Percentiles rank a stretch among this genome's conserved stretches.
phyloP scores from a whole-genome alignment of 2,888 invertebrate species.

The Bombylius major region DNA sequence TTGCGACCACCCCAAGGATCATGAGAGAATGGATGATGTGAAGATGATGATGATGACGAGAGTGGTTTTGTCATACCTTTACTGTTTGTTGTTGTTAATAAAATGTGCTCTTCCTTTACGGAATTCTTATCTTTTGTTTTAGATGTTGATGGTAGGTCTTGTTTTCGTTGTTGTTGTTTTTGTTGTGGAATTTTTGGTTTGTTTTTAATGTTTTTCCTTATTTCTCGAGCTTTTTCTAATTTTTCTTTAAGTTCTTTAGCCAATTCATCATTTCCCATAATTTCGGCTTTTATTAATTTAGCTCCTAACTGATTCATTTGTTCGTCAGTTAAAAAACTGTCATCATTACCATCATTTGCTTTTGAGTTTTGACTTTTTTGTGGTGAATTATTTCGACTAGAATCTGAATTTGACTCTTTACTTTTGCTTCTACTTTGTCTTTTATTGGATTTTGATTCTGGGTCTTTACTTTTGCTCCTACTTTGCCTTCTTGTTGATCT shows the following conservation, averaged over 20 bases:
- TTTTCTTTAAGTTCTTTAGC: constrained; percentile 59
- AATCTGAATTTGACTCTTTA: background rate
- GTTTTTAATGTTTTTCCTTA: constrained; percentile 17
- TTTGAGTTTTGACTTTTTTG: constrained; percentile 1
- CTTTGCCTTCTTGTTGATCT: background rate
- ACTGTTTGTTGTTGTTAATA: constrained; percentile 55
- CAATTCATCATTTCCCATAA: constrained; percentile 67
- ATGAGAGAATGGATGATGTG: background rate
- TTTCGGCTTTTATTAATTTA: constrained; percentile 85
- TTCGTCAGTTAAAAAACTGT: constrained; percentile 50
- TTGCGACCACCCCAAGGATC: constrained; percentile 8
- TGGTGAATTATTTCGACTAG: background rate
- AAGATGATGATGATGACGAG: constrained; percentile 14
- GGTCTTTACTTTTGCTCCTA: no score
- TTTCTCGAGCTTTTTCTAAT: constrained; percentile 55
- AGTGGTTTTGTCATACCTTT: constrained; percentile 60
- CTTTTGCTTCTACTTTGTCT: no score
- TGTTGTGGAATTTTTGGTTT: constrained; percentile 9
- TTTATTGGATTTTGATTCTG: no score
- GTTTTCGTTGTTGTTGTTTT: background rate
- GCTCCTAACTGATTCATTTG: constrained; percentile 87
- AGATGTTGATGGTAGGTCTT: constrained; percentile 7
- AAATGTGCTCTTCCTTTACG: constrained; percentile 41
- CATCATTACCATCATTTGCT: constrained; percentile 7
- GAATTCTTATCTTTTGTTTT: constrained; percentile 14